Conservation (phyloP, 2,797 vertebrate genomes). For the Buphagus erythrorhynchus region DNA sequence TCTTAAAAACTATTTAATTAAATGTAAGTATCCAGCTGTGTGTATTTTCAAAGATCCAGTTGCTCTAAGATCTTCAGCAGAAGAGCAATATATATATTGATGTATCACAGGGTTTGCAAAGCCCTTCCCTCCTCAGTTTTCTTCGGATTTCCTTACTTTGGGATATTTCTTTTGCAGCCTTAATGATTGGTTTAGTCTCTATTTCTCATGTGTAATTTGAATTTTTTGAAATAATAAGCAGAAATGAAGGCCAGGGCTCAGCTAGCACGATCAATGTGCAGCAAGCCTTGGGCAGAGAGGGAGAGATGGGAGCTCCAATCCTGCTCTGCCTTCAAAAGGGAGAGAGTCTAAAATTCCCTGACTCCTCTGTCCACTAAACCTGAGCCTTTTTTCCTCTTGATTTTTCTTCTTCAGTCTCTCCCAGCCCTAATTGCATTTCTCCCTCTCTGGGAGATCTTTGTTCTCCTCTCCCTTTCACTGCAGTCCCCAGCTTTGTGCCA, state of each 20-base stretch:
- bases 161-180: not conserved
- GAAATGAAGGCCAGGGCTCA: not conserved
- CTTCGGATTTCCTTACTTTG: not conserved
- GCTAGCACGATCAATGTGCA: not conserved
- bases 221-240: not conserved
- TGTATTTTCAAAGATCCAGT: not conserved
- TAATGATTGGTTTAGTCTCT: not conserved
- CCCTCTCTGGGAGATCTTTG: not conserved
- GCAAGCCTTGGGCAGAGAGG: not conserved
- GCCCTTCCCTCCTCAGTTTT: not conserved
- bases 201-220: not conserved
- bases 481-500: not conserved
- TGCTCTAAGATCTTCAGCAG: not conserved
- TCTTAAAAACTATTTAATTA: conserved; percentile 57
- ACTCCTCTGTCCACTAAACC: not conserved
- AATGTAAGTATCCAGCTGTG: conserved; percentile 52
- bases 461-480: not conserved
- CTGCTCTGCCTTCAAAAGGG: not conserved
- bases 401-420: not conserved
- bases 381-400: not conserved
- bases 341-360: not conserved
- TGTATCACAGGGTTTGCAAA: not conserved
- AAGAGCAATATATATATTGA: not conserved
- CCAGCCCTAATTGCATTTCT: not conserved
- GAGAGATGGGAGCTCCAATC: not conserved